phyloP scores from a whole-genome alignment of 2,113 vertebrate species.

The Suncus etruscus region DNA sequence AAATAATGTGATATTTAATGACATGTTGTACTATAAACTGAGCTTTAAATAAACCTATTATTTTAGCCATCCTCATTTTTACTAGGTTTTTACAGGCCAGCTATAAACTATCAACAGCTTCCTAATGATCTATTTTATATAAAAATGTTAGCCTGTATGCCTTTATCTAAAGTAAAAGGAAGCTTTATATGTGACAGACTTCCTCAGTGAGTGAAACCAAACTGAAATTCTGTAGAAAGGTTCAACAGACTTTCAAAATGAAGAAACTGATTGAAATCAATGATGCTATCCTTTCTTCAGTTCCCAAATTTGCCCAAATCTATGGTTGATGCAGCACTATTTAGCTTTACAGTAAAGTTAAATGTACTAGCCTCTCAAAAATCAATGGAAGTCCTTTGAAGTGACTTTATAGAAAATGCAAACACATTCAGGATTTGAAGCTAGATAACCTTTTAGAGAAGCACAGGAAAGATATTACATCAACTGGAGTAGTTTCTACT shows the following conservation, averaged over 20 bases:
- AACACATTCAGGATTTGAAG: neutral
- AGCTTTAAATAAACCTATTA: constrained; percentile 86
- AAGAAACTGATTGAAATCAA: constrained; percentile 62
- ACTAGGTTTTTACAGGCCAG: constrained; percentile 85
- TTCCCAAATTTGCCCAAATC: constrained; percentile 43
- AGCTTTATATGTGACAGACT: constrained; percentile 84
- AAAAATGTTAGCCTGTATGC: constrained; percentile 84
- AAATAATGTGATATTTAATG: constrained; percentile 82
- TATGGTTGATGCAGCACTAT: constrained; percentile 1
- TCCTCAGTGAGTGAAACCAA: constrained; percentile 73
- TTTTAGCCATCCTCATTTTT: constrained; percentile 83
- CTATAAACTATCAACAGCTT: constrained; percentile 85
- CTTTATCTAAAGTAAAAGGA: constrained; percentile 86
- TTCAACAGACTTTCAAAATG: constrained; percentile 56
- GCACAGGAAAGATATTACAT: neutral
- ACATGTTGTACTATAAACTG: constrained; percentile 81
- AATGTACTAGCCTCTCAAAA: neutral
- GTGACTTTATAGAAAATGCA: neutral
- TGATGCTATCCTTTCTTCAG: neutral
- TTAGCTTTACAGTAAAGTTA: constrained; percentile 27
- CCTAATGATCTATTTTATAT: constrained; percentile 89
- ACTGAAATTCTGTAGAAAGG: constrained; percentile 72
- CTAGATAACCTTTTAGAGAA: constrained; percentile 23
- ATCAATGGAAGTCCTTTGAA: neutral
- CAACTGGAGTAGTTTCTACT: neutral